phyloP scores from a whole-genome alignment of 23 tunicate species.

The Styela plicata region DNA sequence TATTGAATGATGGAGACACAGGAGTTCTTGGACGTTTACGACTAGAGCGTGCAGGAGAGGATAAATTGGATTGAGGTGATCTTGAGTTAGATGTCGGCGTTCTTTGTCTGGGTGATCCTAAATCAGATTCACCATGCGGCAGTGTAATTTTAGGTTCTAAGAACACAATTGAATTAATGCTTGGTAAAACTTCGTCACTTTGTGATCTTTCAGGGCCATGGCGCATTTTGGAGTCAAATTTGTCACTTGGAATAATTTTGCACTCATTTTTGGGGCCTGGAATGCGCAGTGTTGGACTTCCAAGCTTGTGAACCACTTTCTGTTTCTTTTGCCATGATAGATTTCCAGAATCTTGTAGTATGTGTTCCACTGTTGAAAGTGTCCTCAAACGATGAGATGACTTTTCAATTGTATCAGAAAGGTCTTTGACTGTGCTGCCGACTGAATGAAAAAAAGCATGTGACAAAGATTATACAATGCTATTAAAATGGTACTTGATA shows the following conservation, averaged over 20 bases:
- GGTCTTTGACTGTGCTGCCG: slow-evolving; percentile 18
- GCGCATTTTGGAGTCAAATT: not conserved
- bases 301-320: not conserved
- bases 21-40: not conserved
- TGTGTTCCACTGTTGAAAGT: slow-evolving; percentile 18
- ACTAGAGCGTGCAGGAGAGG: not conserved
- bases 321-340: slow-evolving; percentile 22
- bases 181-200: slow-evolving; percentile 12
- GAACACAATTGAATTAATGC: slow-evolving; percentile 53
- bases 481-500: no score
- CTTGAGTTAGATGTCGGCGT: not conserved
- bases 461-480: no score
- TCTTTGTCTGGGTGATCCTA: not conserved
- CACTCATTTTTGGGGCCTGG: slow-evolving; percentile 25
- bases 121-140: not conserved
- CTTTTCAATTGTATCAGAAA: not conserved
- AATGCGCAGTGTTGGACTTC: not conserved
- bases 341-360: slow-evolving; percentile 9
- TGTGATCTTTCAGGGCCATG: not conserved
- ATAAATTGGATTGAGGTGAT: not conserved
- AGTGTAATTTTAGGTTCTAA: slow-evolving; percentile 40
- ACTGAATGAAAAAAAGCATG: no score
- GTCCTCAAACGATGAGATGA: slow-evolving; percentile 27
- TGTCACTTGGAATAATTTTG: not conserved
- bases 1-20: not conserved